Evolutionary conservation across 2,113 vertebrate genomes (phyloP).

Genomic region (Eidolon helvum): DNA sequence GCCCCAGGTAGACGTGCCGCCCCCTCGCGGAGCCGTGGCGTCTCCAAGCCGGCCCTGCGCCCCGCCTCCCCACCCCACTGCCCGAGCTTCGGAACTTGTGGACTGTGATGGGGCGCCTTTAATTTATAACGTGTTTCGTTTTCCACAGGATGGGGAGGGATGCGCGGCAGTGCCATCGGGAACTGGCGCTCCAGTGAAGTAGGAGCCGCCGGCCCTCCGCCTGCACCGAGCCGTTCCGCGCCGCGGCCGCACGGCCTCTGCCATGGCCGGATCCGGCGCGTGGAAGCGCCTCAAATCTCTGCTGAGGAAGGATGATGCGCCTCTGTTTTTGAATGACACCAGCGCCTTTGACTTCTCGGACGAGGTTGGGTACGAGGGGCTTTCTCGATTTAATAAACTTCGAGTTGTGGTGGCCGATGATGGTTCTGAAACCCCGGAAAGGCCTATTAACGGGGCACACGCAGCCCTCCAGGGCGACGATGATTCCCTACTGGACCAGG

Average conservation of each 20-base stretch:
- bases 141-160: slow-evolving; percentile 19
- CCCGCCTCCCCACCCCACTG: not conserved
- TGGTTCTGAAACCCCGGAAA: slow-evolving; percentile 73
- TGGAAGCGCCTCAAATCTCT: slow-evolving; percentile 87
- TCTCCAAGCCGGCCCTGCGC: not conserved
- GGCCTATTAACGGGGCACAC: slow-evolving; percentile 83
- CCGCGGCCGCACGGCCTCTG: slow-evolving; percentile 31
- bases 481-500: slow-evolving; percentile 88
- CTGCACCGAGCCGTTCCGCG: not conserved
- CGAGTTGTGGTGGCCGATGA: slow-evolving; percentile 93
- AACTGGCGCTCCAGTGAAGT: slow-evolving; percentile 30
- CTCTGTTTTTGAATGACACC: slow-evolving; percentile 89
- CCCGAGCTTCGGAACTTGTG: not conserved
- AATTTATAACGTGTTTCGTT: not conserved
- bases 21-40: not conserved
- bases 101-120: not conserved
- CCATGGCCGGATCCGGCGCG: slow-evolving; percentile 88
- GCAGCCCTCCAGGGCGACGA: slow-evolving; percentile 85
- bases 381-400: slow-evolving; percentile 90
- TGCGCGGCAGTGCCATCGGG: not conserved
- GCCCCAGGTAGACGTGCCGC: slow-evolving; percentile 41
- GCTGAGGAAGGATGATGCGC: slow-evolving; percentile 82
- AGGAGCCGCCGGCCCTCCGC: not conserved
- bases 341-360: slow-evolving; percentile 91
- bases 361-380: slow-evolving; percentile 85